phyloP scores from a whole-genome alignment of 2,113 vertebrate genomes.

The Acinonyx jubatus region DNA sequence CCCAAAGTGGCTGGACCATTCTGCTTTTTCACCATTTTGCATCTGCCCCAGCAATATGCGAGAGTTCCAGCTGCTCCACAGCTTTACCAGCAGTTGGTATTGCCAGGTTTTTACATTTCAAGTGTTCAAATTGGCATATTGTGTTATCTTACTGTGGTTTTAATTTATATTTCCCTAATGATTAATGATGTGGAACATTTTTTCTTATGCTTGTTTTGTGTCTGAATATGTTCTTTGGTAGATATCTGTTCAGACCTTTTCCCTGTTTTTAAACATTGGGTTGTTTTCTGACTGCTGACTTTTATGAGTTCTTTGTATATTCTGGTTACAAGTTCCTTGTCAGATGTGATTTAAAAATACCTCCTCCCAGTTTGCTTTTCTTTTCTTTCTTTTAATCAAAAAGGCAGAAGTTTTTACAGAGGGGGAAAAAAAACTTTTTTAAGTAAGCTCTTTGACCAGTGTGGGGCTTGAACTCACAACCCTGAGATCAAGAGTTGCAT shows the following conservation, averaged over 20 bases:
- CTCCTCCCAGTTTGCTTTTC: neutral
- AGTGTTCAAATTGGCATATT: neutral
- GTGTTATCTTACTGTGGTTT: neutral
- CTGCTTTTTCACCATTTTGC: neutral
- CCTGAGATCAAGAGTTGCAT: neutral
- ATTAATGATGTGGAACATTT: neutral
- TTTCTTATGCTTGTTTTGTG: conserved; percentile 10
- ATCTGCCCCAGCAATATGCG: neutral
- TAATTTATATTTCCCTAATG: neutral
- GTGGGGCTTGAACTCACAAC: neutral
- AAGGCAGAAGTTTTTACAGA: neutral
- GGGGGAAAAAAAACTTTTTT: neutral
- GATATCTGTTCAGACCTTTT: neutral
- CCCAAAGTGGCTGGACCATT: neutral
- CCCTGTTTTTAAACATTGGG: neutral
- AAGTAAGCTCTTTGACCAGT: neutral
- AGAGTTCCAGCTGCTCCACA: neutral
- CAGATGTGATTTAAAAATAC: conserved; percentile 10
- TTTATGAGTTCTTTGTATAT: conserved; percentile 6
- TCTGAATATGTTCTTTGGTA: neutral
- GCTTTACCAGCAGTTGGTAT: neutral
- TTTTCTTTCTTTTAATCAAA: neutral
- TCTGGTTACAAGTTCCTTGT: neutral
- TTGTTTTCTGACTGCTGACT: conserved; percentile 2
- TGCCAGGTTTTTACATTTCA: neutral